These are phyloP conservation scores for Malthinus seriepunctatus DNA, from an alignment of 2,888 invertebrate genomes.

Conservation along the genomic window DNA sequence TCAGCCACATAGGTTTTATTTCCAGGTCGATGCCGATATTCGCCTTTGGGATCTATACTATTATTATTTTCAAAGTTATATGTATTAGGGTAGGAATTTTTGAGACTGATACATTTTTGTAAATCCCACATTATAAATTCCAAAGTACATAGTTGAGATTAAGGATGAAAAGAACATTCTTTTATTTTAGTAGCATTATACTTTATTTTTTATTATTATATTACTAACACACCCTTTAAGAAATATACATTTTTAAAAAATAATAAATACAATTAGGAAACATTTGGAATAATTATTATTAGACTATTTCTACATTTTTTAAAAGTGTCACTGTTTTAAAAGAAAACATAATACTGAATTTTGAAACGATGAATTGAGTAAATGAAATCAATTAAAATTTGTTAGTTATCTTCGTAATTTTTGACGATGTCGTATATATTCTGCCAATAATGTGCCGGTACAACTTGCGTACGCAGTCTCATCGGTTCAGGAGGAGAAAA, in stretches of 20 bases:
- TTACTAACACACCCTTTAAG: slow-evolving; percentile 18
- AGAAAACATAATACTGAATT: slow-evolving; percentile 14
- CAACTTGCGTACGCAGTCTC: slow-evolving; percentile 17
- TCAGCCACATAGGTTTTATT: too few relatives aligned
- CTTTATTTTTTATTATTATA: slow-evolving; percentile 12
- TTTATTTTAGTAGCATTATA: too few relatives aligned
- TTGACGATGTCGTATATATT: slow-evolving; percentile 25
- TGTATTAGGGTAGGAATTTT: too few relatives aligned
- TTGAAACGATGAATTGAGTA: slow-evolving; percentile 10
- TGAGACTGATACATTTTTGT: too few relatives aligned
- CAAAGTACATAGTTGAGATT: too few relatives aligned
- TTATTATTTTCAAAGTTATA: too few relatives aligned
- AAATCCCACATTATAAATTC: too few relatives aligned
- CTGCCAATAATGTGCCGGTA: slow-evolving; percentile 18
- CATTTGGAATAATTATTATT: slow-evolving; percentile 16
- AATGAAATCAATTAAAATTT: slow-evolving; percentile 11
- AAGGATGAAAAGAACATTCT: too few relatives aligned
- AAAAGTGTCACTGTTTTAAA: not conserved
- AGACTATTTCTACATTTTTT: slow-evolving; percentile 1
- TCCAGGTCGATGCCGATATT: too few relatives aligned
- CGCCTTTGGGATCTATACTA: too few relatives aligned
- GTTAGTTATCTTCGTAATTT: slow-evolving; percentile 25
- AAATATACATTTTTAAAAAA: slow-evolving; percentile 19
- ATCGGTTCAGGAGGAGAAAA: slow-evolving; percentile 12
- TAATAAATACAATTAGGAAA: slow-evolving; percentile 8